These are phyloP conservation scores for Ambastaia sidthimunki DNA, from an alignment of 2,797 vertebrate genomes.

Conservation along the genomic window DNA sequence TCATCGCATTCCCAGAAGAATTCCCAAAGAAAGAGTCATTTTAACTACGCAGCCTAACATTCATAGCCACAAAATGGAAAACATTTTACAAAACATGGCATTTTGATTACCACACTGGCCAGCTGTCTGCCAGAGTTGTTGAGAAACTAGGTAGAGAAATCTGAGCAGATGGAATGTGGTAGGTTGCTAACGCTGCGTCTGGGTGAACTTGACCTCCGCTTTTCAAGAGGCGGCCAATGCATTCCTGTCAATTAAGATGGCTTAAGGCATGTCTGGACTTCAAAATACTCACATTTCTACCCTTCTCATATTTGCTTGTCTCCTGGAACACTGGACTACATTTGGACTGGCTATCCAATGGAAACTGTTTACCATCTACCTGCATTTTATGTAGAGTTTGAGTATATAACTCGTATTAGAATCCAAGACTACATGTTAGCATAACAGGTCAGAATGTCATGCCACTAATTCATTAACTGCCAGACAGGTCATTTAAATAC, in stretches of 20 bases:
- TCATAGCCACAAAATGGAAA: not conserved
- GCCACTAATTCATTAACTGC: constrained; percentile 28
- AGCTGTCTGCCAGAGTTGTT: not conserved
- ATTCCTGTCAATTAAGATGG: constrained; percentile 15
- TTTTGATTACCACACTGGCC: constrained; percentile 3
- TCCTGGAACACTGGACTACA: not conserved
- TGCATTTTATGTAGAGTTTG: not conserved
- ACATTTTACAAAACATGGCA: not conserved
- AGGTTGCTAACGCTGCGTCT: constrained; percentile 9
- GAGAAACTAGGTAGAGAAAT: not conserved
- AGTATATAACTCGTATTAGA: not conserved
- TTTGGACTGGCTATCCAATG: not conserved
- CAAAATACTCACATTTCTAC: not conserved
- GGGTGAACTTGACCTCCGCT: constrained; percentile 28
- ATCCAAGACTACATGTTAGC: not conserved
- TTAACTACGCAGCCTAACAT: not conserved
- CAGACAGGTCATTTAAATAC: constrained; percentile 4
- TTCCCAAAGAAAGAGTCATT: not conserved
- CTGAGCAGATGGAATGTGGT: constrained; percentile 16
- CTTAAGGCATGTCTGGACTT: constrained; percentile 3
- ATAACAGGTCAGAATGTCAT: constrained; percentile 7
- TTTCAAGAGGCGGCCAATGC: not conserved
- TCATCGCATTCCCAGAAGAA: constrained; percentile 14
- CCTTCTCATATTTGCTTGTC: not conserved
- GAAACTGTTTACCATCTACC: not conserved